These are phyloP conservation scores for Scarus forsteni DNA, from an alignment of 2,797 vertebrate genomes.

Conservation along the genomic window DNA sequence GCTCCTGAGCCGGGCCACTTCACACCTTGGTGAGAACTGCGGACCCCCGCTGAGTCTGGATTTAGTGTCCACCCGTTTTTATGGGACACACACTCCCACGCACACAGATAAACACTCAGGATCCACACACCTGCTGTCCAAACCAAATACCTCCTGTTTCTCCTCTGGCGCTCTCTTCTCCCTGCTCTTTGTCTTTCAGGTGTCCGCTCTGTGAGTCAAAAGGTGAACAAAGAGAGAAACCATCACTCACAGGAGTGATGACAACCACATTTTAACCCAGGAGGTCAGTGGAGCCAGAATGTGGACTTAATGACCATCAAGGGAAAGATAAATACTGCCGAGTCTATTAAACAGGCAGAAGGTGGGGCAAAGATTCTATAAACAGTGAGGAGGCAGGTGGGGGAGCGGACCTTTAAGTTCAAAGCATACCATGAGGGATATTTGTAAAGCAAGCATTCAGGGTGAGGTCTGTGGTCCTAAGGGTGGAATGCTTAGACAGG, in stretches of 20 bases:
- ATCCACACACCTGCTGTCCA: slow-evolving; percentile 67
- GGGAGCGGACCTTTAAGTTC: slow-evolving; percentile 40
- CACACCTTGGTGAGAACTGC: slow-evolving; percentile 70
- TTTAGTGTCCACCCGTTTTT: slow-evolving; percentile 58
- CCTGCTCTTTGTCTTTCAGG: slow-evolving; percentile 67
- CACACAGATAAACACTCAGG: slow-evolving; percentile 38
- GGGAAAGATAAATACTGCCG: slow-evolving; percentile 71
- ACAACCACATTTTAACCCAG: slow-evolving; percentile 59
- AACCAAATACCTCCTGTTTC: slow-evolving; percentile 54
- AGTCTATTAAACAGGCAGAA: slow-evolving; percentile 58
- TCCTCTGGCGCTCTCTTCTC: slow-evolving; percentile 19
- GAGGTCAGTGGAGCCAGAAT: slow-evolving; percentile 56
- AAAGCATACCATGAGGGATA: slow-evolving; percentile 70
- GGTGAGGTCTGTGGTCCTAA: slow-evolving; percentile 63
- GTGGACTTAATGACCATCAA: slow-evolving; percentile 62
- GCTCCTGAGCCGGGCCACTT: slow-evolving; percentile 69
- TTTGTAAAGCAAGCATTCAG: slow-evolving; percentile 48
- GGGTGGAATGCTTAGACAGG: slow-evolving; percentile 50
- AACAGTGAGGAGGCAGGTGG: slow-evolving; percentile 8
- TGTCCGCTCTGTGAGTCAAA: slow-evolving; percentile 61
- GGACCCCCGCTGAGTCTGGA: slow-evolving; percentile 69
- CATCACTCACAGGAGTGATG: slow-evolving; percentile 68
- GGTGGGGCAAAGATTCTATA: slow-evolving; percentile 37
- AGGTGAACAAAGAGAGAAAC: slow-evolving; percentile 73
- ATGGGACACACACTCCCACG: slow-evolving; percentile 39